These are phyloP conservation scores for Neosilurus mollespiculum DNA, from an alignment of 2,797 vertebrate species.

Conservation along the genomic window DNA sequence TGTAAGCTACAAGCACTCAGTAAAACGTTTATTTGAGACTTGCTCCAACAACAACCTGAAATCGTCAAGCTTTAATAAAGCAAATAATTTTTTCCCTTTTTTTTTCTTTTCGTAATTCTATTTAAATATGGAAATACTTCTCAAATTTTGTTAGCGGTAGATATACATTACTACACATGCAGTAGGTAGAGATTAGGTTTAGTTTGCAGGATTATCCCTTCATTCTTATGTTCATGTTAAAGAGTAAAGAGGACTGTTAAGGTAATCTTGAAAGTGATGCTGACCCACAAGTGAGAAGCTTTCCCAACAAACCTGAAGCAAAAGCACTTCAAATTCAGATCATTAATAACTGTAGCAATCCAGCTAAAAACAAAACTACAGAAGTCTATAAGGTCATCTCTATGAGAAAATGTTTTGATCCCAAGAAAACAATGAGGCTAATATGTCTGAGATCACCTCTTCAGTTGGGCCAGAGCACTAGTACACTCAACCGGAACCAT, in stretches of 20 bases:
- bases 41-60: not conserved
- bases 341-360: not conserved
- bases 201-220: not conserved
- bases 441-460: no score
- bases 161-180: not conserved
- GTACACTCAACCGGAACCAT: no score
- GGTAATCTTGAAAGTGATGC: not conserved
- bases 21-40: not conserved
- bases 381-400: not conserved
- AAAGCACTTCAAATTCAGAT: not conserved
- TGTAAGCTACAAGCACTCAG: not conserved
- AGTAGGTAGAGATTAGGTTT: not conserved
- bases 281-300: not conserved
- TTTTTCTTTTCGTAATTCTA: no score
- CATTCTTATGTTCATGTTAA: not conserved
- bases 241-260: not conserved
- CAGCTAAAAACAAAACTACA: not conserved
- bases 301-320: not conserved
- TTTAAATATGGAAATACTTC: no score
- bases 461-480: no score
- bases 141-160: not conserved
- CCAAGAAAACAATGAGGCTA: not conserved
- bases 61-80: not conserved
- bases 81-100: not conserved
- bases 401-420: not conserved